Evolutionary conservation across 2,888 invertebrate genomes (phyloP).

Genomic region (Pelosia muscerda): DNA sequence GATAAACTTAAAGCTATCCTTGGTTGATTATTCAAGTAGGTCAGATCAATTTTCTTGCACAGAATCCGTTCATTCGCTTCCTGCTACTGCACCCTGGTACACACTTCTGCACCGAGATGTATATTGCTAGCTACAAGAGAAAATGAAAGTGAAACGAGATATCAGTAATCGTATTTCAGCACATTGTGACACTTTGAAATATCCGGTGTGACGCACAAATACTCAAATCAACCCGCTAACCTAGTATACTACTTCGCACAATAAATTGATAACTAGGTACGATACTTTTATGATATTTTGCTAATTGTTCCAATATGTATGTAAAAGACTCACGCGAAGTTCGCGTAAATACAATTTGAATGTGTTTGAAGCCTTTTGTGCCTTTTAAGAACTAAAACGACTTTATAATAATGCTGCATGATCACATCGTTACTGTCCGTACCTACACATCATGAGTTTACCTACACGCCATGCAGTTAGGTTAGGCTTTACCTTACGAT

Average conservation of each 20-base stretch:
- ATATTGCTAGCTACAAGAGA: not conserved
- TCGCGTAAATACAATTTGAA: conserved; percentile 28
- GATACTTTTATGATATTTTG: conserved; percentile 30
- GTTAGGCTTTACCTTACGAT: too few relatives aligned
- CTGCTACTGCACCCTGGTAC: not conserved
- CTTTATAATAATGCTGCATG: too few relatives aligned
- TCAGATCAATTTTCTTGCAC: not conserved
- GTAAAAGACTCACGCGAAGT: conserved; percentile 21
- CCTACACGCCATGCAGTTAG: too few relatives aligned
- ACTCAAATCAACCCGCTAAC: conserved; percentile 21
- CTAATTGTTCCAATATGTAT: conserved; percentile 26
- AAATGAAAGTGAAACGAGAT: conserved; percentile 1
- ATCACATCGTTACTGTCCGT: too few relatives aligned
- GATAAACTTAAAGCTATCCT: not conserved
- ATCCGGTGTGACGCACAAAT: conserved; percentile 45
- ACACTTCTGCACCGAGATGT: not conserved
- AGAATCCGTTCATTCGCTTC: too few relatives aligned
- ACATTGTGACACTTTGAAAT: conserved; percentile 32
- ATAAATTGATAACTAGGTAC: conserved; percentile 26
- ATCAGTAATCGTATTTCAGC: conserved; percentile 41
- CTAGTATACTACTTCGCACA: conserved; percentile 32
- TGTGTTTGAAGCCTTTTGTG: conserved; percentile 18
- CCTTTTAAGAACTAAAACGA: too few relatives aligned
- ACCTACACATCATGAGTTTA: too few relatives aligned
- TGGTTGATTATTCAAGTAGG: not conserved